Evolutionary conservation across 2,888 invertebrate species (phyloP).

Genomic region (Cataglyphis albicans): DNA sequence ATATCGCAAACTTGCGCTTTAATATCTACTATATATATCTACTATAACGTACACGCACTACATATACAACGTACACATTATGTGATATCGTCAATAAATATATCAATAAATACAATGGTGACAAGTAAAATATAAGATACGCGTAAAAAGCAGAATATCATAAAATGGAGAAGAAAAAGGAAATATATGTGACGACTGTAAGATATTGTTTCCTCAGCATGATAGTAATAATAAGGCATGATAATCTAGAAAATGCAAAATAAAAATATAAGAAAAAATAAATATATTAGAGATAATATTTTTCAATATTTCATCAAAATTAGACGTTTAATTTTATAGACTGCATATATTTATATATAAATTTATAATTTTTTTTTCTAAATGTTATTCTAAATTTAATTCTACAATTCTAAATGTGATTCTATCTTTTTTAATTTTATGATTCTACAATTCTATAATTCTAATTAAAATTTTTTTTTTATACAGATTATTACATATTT

Average conservation of each 20-base stretch:
- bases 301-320: background rate
- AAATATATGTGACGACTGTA: background rate
- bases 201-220: background rate
- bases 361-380: background rate
- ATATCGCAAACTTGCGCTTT: constrained; percentile 16
- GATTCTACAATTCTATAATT: background rate
- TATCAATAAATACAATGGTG: background rate
- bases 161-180: background rate
- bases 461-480: background rate
- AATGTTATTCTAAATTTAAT: constrained; percentile 5
- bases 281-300: background rate
- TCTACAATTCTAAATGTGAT: background rate
- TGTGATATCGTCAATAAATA: constrained; percentile 17
- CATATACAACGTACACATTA: background rate
- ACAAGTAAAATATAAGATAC: background rate
- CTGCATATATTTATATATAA: background rate
- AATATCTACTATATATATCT: background rate
- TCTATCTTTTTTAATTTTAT: no score
- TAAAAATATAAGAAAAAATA: background rate
- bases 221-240: background rate
- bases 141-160: background rate
- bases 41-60: background rate
- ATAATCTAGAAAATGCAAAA: background rate
- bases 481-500: background rate
- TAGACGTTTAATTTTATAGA: background rate